Evolutionary conservation across 1,140 invertebrate species (phyloP).

Genomic region (Lysiphlebus fabarum): DNA sequence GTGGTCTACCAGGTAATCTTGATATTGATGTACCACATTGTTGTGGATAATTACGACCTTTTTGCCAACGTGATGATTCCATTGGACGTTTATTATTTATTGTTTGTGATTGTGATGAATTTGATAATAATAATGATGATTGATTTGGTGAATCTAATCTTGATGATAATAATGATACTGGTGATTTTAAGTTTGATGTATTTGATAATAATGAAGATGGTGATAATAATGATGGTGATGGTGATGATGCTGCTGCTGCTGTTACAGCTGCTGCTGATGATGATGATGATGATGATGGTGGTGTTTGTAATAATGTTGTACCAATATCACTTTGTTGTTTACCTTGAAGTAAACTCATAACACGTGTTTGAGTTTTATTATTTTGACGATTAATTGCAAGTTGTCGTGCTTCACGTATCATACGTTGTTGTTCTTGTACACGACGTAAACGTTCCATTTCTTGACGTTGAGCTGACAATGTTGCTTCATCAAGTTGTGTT

Average conservation of each 20-base stretch:
- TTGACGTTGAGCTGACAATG: constrained; percentile 86
- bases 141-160: constrained; percentile 39
- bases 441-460: constrained; percentile 82
- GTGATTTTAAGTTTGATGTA: constrained; percentile 37
- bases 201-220: constrained; percentile 33
- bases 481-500: constrained; percentile 86
- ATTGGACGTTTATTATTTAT: constrained; percentile 35
- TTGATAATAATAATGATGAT: constrained; percentile 28
- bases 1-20: constrained; percentile 37
- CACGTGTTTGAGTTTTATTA: constrained; percentile 64
- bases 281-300: constrained; percentile 30
- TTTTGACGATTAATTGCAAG: constrained; percentile 67
- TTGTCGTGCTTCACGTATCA: constrained; percentile 72
- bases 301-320: constrained; percentile 40
- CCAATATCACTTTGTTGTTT: constrained; percentile 51
- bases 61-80: constrained; percentile 37
- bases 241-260: constrained; percentile 23
- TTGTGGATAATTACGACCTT: constrained; percentile 33
- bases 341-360: constrained; percentile 68
- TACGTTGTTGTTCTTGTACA: constrained; percentile 80
- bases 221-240: constrained; percentile 33
- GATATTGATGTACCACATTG: constrained; percentile 48
- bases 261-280: constrained; percentile 42
- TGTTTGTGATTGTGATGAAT: constrained; percentile 36
- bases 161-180: constrained; percentile 43